Percentiles rank a stretch among this genome's conserved stretches.
phyloP scores from a whole-genome alignment of 2,888 invertebrate genomes.

The Phytoseiulus persimilis region DNA sequence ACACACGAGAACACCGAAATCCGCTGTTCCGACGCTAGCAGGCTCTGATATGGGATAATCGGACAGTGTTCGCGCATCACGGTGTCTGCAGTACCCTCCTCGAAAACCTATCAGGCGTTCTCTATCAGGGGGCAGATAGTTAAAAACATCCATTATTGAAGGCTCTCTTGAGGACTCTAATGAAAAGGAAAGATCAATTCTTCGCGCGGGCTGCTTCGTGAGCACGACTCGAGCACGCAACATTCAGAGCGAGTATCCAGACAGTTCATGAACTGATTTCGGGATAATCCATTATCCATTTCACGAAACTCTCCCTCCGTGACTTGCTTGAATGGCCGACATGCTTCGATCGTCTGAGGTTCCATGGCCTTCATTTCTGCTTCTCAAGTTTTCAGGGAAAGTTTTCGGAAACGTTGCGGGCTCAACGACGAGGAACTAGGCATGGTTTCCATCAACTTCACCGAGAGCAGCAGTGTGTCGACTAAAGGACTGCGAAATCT shows the following conservation, averaged over 20 bases:
- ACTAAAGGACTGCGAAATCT: no score
- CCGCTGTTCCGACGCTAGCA: not conserved
- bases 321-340: not conserved
- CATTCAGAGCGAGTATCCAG: not conserved
- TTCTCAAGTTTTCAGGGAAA: not conserved
- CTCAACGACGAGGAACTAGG: no score
- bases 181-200: conserved; percentile 38
- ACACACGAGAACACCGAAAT: not conserved
- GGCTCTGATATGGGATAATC: not conserved
- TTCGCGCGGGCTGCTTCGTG: not conserved
- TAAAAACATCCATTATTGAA: conserved; percentile 39
- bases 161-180: conserved; percentile 26
- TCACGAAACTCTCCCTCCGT: not conserved
- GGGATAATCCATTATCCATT: not conserved
- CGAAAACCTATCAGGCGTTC: not conserved
- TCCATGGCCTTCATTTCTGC: not conserved
- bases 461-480: no score
- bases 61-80: not conserved
- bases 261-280: conserved; percentile 5
- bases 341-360: not conserved
- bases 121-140: conserved; percentile 1
- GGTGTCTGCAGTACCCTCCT: not conserved
- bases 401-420: no score
- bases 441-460: no score
- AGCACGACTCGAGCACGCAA: not conserved